phyloP scores from a whole-genome alignment of 2,797 vertebrate species.

The Gobio occitaniae region DNA sequence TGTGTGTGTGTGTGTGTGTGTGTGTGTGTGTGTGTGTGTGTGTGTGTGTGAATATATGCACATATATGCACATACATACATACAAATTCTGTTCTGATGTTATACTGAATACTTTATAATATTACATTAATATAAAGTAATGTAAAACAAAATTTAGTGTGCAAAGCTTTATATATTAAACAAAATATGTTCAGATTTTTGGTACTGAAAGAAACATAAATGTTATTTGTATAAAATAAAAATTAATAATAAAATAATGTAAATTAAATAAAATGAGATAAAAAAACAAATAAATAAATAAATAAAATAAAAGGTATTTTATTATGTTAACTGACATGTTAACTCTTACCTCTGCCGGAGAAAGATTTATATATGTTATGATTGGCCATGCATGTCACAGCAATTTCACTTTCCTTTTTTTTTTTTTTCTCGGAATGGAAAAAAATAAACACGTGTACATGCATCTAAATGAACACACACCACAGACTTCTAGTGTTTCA shows the following conservation, averaged over 20 bases:
- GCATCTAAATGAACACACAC: background rate
- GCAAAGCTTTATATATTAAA: no score
- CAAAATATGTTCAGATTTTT: background rate
- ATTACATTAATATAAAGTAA: no score
- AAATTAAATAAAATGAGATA: background rate
- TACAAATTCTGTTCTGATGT: no score
- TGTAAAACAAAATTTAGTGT: no score
- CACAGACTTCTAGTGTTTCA: background rate
- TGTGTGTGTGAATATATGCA: no score
- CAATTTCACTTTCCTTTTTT: background rate
- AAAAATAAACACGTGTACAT: background rate
- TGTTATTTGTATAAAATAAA: background rate
- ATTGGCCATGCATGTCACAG: background rate
- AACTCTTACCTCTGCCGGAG: background rate
- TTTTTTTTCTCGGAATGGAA: background rate
- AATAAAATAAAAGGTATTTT: background rate
- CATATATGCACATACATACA: no score
- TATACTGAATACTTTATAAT: no score
- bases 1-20: no score
- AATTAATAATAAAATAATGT: background rate
- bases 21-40: no score
- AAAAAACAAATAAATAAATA: no score
- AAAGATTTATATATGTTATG: background rate
- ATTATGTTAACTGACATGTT: background rate
- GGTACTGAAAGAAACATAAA: background rate